Evolutionary conservation across 1,140 invertebrate species (phyloP), one percentile per base, ranked within the genome.

Genomic region (Tetramorium parvispinum): DNA sequence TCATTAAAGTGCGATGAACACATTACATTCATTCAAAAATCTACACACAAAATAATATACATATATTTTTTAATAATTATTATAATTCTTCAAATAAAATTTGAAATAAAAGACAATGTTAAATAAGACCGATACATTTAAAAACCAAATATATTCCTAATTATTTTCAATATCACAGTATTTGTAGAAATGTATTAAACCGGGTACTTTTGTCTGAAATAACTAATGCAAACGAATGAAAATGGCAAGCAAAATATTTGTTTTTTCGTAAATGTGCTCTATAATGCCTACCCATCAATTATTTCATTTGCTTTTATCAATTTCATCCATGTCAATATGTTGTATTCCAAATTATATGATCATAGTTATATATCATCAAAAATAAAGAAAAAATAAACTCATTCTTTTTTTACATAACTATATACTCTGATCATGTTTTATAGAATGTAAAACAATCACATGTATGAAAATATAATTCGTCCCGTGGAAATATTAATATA

Each of bases 161-260:
- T 94, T 93, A 94, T 93, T 88, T 92, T 93, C 94, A 95, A 95
- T 95, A 95, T 95, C 95, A 95, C 95, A 95, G 94, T 95, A 95
- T 91, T 95, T 94, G 92, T 91, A 94, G 93, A 94, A 95, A 95
- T 90, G 93, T 94, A 93, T 91, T 94, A 93, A 93, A 93, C 89
- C 32, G 88, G 91, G 66, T 91, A 92, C 70, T 92, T 94, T 93
- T 88, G 75, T 57, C 91, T 91, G 92, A 86, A 55, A 91, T 91
- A 93, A 86, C 91, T 89, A 89, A 94, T 93, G 70, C 46, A 87
- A 92, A 92, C 70, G 87, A 93, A 93, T 90, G 76, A 91, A 93
- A 94, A 94, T 95, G 93, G 91, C 94, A 94, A 94, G 93, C 91
- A 92, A 93, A 91, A 93, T 92, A 92, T 46, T 77, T 53, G n/a